Evolutionary conservation across 2,888 invertebrate genomes (phyloP), one percentile per base, ranked within the genome.

Genomic region (Eledona agricola): DNA sequence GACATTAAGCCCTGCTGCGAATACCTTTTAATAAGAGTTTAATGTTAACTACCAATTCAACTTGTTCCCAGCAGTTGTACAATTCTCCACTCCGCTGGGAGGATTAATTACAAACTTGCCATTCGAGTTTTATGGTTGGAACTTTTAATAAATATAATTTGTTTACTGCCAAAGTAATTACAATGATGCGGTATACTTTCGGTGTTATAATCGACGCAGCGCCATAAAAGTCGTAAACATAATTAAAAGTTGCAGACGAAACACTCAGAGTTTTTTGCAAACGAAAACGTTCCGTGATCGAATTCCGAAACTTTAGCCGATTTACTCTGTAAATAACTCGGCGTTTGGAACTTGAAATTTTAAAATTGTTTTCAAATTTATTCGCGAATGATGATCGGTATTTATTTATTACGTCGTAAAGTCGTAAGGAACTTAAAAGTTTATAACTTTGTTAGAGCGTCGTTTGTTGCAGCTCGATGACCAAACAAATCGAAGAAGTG

Each of bases 181-280:
- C n/a, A n/a, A n/a, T n/a, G n/a, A n/a, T n/a, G n/a, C n/a, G n/a
- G n/a, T n/a, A n/a, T n/a, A n/a, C n/a, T n/a, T n/a, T n/a, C n/a
- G n/a, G n/a, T n/a, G n/a, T n/a, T n/a, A n/a, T n/a, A n/a, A n/a
- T n/a, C n/a, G n/a, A n/a, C n/a, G n/a, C n/a, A n/a, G n/a, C n/a
- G n/a, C n/a, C n/a, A n/a, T n/a, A n/a, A 19, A 11, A 28, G 28
- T 10, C 28, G 42, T 28, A 42, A 42, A 42, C 29, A 42, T 28
- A 42, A 42, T 42, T 42, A 42, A 42, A 42, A 42, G 29, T 29
- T 38, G 28, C 10, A 13, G 16, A 23, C 32, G 12, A 45, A 42
- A 29, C 19, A 25, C 32, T 45, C 32, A 13, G 35, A 46, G 34
- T 34, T 46, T 35, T 25, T 34, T 34, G 23, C 16, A 42, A n/a